These are phyloP conservation scores for Rallus limicola DNA, from an alignment of 2,113 vertebrate species.

Conservation along the genomic window DNA sequence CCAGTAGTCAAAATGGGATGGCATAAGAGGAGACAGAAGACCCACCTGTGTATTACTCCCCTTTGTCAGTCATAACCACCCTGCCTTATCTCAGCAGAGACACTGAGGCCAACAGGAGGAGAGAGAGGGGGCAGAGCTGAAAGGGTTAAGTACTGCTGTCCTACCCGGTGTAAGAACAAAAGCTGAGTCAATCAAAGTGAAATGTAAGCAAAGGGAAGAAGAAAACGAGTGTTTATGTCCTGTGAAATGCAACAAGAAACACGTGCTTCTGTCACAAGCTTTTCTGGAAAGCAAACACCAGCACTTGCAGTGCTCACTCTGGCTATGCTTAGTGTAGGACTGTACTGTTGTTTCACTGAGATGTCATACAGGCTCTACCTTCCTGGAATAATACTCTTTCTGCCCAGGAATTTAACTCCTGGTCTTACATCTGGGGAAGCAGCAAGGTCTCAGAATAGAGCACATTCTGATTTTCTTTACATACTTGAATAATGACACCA, in stretches of 20 bases:
- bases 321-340: background rate
- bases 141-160: background rate
- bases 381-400: background rate
- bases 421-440: background rate
- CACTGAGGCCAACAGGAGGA: background rate
- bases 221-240: background rate
- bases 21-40: background rate
- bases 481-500: background rate
- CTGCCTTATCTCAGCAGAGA: background rate
- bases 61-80: background rate
- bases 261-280: background rate
- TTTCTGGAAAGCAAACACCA: background rate
- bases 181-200: background rate
- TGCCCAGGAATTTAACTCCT: background rate
- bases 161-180: background rate
- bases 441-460: background rate
- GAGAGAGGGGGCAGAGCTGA: background rate
- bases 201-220: background rate
- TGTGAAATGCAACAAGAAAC: background rate
- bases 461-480: background rate
- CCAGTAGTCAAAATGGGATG: background rate
- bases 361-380: background rate
- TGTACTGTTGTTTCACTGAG: background rate
- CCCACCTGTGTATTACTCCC: background rate
- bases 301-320: background rate